phyloP scores from a whole-genome alignment of 2,888 invertebrate species.

The Drosophila mettleri region DNA sequence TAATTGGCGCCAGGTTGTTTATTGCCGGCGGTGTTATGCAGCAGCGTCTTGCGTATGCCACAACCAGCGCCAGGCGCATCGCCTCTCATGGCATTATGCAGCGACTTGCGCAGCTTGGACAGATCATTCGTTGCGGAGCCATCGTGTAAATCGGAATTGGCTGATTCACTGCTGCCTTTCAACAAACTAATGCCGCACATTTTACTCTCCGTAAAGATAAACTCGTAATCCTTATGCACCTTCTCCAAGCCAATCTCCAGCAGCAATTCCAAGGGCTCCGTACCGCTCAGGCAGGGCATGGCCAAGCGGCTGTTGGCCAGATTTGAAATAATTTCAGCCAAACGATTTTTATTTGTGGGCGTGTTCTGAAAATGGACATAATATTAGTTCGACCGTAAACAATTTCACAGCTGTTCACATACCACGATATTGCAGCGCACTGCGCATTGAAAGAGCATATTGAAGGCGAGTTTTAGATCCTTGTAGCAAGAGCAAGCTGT shows the following conservation, averaged over 20 bases:
- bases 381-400: neutral
- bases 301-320: conserved; percentile 84
- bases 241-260: conserved; percentile 85
- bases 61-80: conserved; percentile 46
- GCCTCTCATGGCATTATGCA: conserved; percentile 78
- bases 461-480: conserved; percentile 82
- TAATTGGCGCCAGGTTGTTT: conserved; percentile 49
- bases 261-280: conserved; percentile 84
- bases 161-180: conserved; percentile 37
- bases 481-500: conserved; percentile 83
- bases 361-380: conserved; percentile 75
- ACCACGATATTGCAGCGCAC: conserved; percentile 84
- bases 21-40: conserved; percentile 70
- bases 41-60: conserved; percentile 77
- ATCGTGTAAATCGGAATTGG: conserved; percentile 11
- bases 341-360: conserved; percentile 83
- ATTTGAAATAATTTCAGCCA: conserved; percentile 84
- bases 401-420: conserved; percentile 30
- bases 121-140: conserved; percentile 39
- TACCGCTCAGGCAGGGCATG: conserved; percentile 83
- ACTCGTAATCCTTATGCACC: conserved; percentile 84
- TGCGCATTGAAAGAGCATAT: conserved; percentile 83
- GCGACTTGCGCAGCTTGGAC: conserved; percentile 82
- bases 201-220: conserved; percentile 83
- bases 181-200: conserved; percentile 80